phyloP scores from a whole-genome alignment of 1,140 invertebrate genomes.

The Aleiodes sp. region DNA sequence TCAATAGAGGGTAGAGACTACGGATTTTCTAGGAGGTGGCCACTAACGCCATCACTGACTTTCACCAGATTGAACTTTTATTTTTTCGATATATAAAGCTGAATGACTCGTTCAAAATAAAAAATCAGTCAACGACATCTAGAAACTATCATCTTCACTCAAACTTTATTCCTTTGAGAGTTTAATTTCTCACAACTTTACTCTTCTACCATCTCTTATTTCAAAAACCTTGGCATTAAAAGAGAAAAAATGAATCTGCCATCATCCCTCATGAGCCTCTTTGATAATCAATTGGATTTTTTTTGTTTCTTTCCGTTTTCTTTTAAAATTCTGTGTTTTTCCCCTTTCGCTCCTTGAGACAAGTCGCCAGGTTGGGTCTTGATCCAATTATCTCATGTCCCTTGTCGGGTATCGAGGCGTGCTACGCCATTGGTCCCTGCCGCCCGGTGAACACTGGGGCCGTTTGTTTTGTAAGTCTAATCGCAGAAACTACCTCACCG shows the following conservation, averaged over 20 bases:
- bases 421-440: conserved; percentile 62
- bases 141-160: too few relatives aligned
- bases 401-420: conserved; percentile 58
- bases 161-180: too few relatives aligned
- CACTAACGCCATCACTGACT: conserved; percentile 42
- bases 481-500: conserved; percentile 58
- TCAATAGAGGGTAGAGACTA: conserved; percentile 58
- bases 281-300: not conserved
- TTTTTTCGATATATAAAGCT: not conserved
- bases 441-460: conserved; percentile 53
- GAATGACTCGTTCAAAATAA: too few relatives aligned
- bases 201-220: too few relatives aligned
- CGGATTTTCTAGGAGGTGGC: conserved; percentile 54
- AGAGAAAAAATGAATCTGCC: too few relatives aligned
- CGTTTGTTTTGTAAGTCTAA: conserved; percentile 69
- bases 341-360: not conserved
- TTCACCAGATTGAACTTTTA: conserved; percentile 34
- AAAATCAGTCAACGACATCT: too few relatives aligned
- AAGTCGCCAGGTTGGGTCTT: conserved; percentile 40
- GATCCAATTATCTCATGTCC: conserved; percentile 67
- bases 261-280: not conserved
- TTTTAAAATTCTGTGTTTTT: not conserved
- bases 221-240: too few relatives aligned
- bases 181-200: too few relatives aligned
- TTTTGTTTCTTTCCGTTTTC: not conserved